phyloP scores from a whole-genome alignment of 2,113 vertebrate genomes.

The Chauna torquata region DNA sequence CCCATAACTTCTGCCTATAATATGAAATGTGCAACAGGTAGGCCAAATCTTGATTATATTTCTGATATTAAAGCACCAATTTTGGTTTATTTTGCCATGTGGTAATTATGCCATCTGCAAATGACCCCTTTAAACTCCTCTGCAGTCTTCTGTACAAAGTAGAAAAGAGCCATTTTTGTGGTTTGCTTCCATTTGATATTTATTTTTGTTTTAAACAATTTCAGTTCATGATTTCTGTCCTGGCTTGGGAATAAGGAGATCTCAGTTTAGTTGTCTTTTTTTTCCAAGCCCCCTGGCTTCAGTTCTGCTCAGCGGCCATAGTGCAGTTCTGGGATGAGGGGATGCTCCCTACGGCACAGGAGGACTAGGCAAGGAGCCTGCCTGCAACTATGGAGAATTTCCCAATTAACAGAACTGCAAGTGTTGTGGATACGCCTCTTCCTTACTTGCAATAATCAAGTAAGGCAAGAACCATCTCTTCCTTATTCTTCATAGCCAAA shows the following conservation, averaged over 20 bases:
- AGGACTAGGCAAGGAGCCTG: neutral
- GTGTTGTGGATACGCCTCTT: neutral
- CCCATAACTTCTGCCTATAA: conserved; percentile 21
- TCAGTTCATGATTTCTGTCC: neutral
- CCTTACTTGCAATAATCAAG: neutral
- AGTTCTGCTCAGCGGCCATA: neutral
- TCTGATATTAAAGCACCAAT: neutral
- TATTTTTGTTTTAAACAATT: neutral
- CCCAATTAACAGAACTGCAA: neutral
- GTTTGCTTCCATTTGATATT: neutral
- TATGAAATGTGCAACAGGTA: conserved; percentile 52
- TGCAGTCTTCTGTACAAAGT: neutral
- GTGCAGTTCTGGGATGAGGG: neutral
- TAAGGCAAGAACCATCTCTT: neutral
- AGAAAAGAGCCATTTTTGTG: neutral
- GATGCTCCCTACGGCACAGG: rapidly evolving
- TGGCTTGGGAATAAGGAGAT: neutral
- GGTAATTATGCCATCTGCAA: neutral
- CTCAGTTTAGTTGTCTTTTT: neutral
- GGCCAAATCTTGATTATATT: conserved; percentile 9
- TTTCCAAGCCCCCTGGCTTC: neutral
- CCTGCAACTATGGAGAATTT: neutral
- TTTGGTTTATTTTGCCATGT: neutral
- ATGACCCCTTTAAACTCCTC: neutral
- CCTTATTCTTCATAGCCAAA: neutral